Base-by-base conservation (phyloP, 2,113 vertebrate genomes). In the Peromyscus maniculatus region DNA sequence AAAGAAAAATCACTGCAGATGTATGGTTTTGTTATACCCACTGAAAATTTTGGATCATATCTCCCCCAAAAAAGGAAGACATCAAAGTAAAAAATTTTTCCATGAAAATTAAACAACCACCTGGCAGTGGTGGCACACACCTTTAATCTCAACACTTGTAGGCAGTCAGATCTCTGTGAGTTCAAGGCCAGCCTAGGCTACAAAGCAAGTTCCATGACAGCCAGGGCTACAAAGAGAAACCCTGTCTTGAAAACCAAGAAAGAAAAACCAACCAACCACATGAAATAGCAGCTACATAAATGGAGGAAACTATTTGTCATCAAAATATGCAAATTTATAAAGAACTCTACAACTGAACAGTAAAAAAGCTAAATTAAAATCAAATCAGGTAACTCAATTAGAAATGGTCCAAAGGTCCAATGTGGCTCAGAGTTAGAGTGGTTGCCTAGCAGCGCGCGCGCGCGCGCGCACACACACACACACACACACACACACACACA, bases 11-110 rank as follows among this genome's bases (percentile, higher is more conserved):
- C 89, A 64, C 46, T 36, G 49, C 64, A 91, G 31, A 12, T 57
- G 28, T 36, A 57, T 57, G 12, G 89, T 78, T 71, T 92, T 69
- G 19, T 26, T 72, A 72, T 43, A 83, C 8, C 13, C 26, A 83
- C 4, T 72, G 49, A 69, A 24, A 21, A 11, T 72, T 43, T 59
- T 67, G 19, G 78, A 92, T 31, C 31, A 19, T 3, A 83, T 92
- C 7, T 11, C 31, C 19, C 24, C 39, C 13, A 11, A 26, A 71
- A 57, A 59, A 71, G 19, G 19, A 7, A 69, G 36, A 55, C n/a
- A 86, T 86, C 71, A 91, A 86, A 86, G n/a, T 90, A n/a, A 52
- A 74, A 64, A 89, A 78, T 75, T 94, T 84, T 69, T 84, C 15
- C 21, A 91, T n/a, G 55, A 83, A 78, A 75, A 74, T 28, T 55